These are phyloP conservation scores for Mythimna albipuncta DNA, from an alignment of 2,888 invertebrate species.

Conservation along the genomic window DNA sequence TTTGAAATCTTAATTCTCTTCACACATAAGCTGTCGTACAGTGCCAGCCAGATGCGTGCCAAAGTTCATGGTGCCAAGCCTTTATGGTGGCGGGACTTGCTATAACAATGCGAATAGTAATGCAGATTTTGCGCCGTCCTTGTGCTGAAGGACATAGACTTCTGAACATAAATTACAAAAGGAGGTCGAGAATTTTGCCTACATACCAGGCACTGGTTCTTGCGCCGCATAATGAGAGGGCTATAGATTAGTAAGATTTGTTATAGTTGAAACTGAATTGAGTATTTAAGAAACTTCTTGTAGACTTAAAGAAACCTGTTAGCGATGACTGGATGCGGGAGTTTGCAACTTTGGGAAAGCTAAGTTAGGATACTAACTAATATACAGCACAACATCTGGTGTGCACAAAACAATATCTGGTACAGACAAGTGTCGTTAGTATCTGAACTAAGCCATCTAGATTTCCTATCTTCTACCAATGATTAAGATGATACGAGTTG, in stretches of 20 bases:
- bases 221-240: conserved; percentile 25
- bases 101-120: conserved; percentile 48
- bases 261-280: conserved; percentile 7
- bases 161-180: conserved; percentile 55
- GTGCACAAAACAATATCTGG: background rate
- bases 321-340: background rate
- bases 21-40: conserved; percentile 22
- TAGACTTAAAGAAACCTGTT: background rate
- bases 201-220: conserved; percentile 45
- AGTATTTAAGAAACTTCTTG: conserved; percentile 7
- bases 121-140: conserved; percentile 52
- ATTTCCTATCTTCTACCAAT: background rate
- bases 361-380: background rate
- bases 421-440: no score
- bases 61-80: conserved; percentile 53
- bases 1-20: conserved; percentile 15
- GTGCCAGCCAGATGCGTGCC: conserved; percentile 34
- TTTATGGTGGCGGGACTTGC: conserved; percentile 33
- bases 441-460: no score
- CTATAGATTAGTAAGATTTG: conserved; percentile 3
- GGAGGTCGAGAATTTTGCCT: conserved; percentile 48
- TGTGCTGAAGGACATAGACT: conserved; percentile 49
- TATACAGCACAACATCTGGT: background rate
- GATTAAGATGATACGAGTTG: background rate
- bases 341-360: background rate